Evolutionary conservation across 1,140 invertebrate species (phyloP).

Genomic region (Drosophila pseudoananassae): DNA sequence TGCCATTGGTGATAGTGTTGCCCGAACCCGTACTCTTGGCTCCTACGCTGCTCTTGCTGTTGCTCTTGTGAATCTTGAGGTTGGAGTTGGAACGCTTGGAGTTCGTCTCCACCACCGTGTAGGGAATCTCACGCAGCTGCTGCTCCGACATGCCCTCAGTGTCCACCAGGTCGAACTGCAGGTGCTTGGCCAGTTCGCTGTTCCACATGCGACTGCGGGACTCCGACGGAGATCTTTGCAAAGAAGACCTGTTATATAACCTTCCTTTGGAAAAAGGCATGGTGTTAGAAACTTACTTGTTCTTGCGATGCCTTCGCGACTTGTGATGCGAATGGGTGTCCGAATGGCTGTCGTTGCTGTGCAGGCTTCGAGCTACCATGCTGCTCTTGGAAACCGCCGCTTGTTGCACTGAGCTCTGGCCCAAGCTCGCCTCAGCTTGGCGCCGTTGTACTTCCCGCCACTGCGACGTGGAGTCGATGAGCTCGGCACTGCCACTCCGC

Average conservation of each 20-base stretch:
- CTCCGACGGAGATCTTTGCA: conserved; percentile 87
- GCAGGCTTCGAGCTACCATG: conserved; percentile 84
- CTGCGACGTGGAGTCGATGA: conserved; percentile 94
- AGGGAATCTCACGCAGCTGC: conserved; percentile 95
- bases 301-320: conserved; percentile 87
- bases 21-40: conserved; percentile 81
- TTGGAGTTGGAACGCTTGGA: conserved; percentile 79
- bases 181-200: conserved; percentile 91
- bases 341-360: conserved; percentile 85
- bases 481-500: conserved; percentile 86
- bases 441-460: conserved; percentile 93
- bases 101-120: conserved; percentile 93
- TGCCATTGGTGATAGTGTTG: conserved; percentile 79
- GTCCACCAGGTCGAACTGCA: conserved; percentile 95
- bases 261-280: neutral
- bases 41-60: conserved; percentile 79
- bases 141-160: conserved; percentile 94
- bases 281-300: conserved; percentile 85
- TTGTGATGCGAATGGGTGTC: conserved; percentile 84
- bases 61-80: conserved; percentile 83
- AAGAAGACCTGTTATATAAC: no score
- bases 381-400: conserved; percentile 87
- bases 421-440: conserved; percentile 86
- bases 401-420: conserved; percentile 86
- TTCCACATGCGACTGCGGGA: conserved; percentile 86